Conservation (phyloP, 2,113 vertebrate species). For the Macrotus californicus region DNA sequence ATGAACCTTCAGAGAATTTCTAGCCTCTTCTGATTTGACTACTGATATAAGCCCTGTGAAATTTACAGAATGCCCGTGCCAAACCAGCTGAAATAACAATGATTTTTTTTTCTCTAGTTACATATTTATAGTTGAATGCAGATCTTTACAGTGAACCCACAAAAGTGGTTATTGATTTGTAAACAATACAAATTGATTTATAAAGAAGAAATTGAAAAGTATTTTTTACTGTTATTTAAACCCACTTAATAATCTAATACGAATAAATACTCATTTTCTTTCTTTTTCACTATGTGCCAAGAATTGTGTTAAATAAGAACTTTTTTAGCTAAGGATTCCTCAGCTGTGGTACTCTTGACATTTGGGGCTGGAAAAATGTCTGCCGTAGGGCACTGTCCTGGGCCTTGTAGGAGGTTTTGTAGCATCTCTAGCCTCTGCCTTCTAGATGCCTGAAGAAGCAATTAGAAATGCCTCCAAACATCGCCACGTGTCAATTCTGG, state of each 20-base stretch:
- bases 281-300: background rate
- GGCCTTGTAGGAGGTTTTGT: background rate
- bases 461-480: background rate
- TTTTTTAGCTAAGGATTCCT: background rate
- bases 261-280: background rate
- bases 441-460: background rate
- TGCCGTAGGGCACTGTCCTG: background rate
- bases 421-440: background rate
- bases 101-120: slow-evolving; percentile 3
- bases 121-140: background rate
- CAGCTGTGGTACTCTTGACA: background rate
- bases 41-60: background rate
- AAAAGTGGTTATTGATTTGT: background rate
- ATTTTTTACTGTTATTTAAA: background rate
- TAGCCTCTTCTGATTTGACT: slow-evolving; percentile 13
- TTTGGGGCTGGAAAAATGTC: background rate
- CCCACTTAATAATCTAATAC: background rate
- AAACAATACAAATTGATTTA: background rate
- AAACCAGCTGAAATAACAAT: slow-evolving; percentile 1
- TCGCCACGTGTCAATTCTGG: background rate
- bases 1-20: slow-evolving; percentile 13
- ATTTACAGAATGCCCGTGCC: background rate
- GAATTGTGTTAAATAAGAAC: background rate
- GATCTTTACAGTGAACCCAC: background rate
- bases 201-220: background rate